These are phyloP conservation scores for Incurvaria masculella DNA, from an alignment of 2,888 invertebrate species.

Conservation along the genomic window DNA sequence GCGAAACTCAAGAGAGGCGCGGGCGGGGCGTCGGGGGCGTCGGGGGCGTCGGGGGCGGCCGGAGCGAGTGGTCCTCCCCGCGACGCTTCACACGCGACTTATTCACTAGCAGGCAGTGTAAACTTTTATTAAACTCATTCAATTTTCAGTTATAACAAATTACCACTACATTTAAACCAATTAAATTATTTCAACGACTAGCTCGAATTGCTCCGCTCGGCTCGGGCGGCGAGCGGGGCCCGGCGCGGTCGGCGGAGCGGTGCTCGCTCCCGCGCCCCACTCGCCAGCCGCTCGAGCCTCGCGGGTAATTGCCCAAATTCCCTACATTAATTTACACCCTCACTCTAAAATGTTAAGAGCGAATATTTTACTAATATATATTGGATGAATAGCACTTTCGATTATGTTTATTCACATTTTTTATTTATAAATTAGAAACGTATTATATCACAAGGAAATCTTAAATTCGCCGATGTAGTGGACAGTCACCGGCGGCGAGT, in stretches of 20 bases:
- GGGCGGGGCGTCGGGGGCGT: constrained; percentile 13
- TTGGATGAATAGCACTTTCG: neutral
- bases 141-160: constrained; percentile 32
- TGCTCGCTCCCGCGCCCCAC: constrained; percentile 18
- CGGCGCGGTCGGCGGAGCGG: constrained; percentile 6
- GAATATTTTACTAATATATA: neutral
- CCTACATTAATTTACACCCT: neutral
- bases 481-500: constrained; percentile 4
- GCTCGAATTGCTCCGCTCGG: constrained; percentile 21
- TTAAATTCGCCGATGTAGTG: neutral
- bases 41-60: neutral
- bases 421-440: neutral
- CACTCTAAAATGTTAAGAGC: neutral
- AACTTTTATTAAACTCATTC: constrained; percentile 27
- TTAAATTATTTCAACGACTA: constrained; percentile 32
- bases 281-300: constrained; percentile 13
- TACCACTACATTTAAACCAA: constrained; percentile 29
- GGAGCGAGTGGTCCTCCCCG: too few species aligned
- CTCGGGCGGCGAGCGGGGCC: constrained; percentile 17
- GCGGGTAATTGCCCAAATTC: constrained; percentile 27
- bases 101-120: constrained; percentile 27
- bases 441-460: neutral
- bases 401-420: neutral
- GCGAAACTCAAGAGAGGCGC: constrained; percentile 48
- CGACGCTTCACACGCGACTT: constrained; percentile 7